Percentiles rank a stretch among this genome's conserved stretches.
phyloP scores from a whole-genome alignment of 2,888 invertebrate species.

The Tholera decimalis region DNA sequence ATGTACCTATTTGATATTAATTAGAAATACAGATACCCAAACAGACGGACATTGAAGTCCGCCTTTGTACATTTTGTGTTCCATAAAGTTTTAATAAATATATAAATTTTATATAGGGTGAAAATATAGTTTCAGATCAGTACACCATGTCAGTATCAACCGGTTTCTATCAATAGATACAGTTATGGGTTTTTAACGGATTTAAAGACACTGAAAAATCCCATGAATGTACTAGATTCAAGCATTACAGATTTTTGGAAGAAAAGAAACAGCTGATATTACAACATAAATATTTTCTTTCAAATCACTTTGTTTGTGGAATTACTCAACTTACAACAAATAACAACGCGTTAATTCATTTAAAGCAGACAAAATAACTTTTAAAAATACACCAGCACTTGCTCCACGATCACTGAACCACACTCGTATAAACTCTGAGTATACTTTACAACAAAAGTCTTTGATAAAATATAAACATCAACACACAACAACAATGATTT shows the following conservation, averaged over 20 bases:
- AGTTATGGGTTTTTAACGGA: too few relatives aligned
- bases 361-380: conserved; percentile 30
- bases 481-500: conserved; percentile 42
- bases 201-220: too few relatives aligned
- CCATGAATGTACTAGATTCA: background rate
- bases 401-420: conserved; percentile 9
- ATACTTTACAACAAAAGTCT: conserved; percentile 41
- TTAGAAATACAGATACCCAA: too few relatives aligned
- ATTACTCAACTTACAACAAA: conserved; percentile 5
- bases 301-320: conserved; percentile 7
- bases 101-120: too few relatives aligned
- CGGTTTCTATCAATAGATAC: conserved; percentile 2
- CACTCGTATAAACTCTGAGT: conserved; percentile 28
- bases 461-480: conserved; percentile 33
- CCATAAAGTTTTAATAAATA: too few relatives aligned
- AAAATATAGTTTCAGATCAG: too few relatives aligned
- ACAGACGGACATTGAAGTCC: too few relatives aligned
- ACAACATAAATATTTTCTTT: conserved; percentile 20
- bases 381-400: conserved; percentile 18
- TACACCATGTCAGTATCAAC: background rate
- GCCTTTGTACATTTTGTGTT: too few relatives aligned
- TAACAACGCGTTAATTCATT: conserved; percentile 21
- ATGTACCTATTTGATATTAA: too few relatives aligned
- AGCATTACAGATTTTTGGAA: background rate
- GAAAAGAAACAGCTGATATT: conserved; percentile 31